phyloP scores from a whole-genome alignment of 2,797 vertebrate species.

The Meriones psammophilus region DNA sequence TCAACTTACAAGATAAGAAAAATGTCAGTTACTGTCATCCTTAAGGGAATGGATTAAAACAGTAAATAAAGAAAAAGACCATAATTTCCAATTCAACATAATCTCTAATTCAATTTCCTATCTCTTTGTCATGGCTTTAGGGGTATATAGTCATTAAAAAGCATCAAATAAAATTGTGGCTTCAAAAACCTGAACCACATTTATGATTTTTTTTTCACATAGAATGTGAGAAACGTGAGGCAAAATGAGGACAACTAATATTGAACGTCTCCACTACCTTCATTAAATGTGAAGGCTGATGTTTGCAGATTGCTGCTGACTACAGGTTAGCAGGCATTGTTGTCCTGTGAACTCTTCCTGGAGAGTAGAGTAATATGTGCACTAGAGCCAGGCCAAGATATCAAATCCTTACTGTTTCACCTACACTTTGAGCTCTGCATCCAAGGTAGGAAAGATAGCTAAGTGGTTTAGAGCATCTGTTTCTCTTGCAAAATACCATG shows the following conservation, averaged over 20 bases:
- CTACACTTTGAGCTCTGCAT: background rate
- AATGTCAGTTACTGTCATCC: constrained; percentile 13
- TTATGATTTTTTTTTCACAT: constrained; percentile 27
- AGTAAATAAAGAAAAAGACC: constrained; percentile 40
- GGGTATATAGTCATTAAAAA: constrained; percentile 76
- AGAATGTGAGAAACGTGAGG: constrained; percentile 69
- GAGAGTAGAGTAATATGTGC: background rate
- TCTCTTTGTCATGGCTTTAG: constrained; percentile 74
- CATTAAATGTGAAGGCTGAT: constrained; percentile 1
- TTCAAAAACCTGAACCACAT: constrained; percentile 71
- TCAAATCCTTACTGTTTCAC: background rate
- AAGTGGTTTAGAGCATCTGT: too few species aligned
- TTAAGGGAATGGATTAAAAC: constrained; percentile 49
- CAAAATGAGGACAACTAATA: constrained; percentile 25
- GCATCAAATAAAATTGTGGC: constrained; percentile 81
- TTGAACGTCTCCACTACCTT: background rate
- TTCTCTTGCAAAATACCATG: background rate
- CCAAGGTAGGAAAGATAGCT: background rate
- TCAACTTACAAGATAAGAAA: constrained; percentile 20
- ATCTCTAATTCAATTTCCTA: constrained; percentile 77
- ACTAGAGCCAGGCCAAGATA: background rate
- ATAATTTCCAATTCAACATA: background rate
- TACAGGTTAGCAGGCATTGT: background rate
- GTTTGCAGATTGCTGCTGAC: background rate
- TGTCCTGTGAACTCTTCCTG: background rate